Conservation (phyloP, 2,113 vertebrate species). For the Dryoscopus gambensis region DNA sequence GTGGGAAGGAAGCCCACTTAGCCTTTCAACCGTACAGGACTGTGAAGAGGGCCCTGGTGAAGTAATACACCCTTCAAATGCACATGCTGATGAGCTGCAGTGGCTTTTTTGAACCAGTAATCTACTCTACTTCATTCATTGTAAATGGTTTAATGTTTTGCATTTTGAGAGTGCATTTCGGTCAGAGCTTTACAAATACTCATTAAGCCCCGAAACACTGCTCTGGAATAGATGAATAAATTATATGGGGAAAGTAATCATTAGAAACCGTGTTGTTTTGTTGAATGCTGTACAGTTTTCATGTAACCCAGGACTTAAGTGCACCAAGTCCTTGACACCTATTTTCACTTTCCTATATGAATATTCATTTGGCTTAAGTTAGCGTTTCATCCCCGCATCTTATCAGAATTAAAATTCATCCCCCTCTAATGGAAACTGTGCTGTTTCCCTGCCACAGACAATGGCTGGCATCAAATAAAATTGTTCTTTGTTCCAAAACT, state of each 20-base stretch:
- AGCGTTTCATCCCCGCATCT: background rate
- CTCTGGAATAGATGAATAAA: slow-evolving; percentile 61
- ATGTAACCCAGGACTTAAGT: slow-evolving; percentile 29
- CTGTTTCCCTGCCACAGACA: background rate
- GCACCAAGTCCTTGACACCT: slow-evolving; percentile 59
- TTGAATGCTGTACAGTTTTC: slow-evolving; percentile 29
- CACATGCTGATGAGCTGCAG: slow-evolving; percentile 30
- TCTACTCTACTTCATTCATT: slow-evolving; percentile 26
- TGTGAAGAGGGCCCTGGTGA: background rate
- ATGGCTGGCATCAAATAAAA: slow-evolving; percentile 2
- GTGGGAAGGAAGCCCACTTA: background rate
- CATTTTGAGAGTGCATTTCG: slow-evolving; percentile 41
- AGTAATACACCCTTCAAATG: background rate
- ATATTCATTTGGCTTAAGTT: slow-evolving; percentile 48
- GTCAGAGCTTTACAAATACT: slow-evolving; percentile 52
- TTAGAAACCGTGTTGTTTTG: slow-evolving; percentile 50
- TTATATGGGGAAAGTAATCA: slow-evolving; percentile 43
- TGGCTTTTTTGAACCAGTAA: slow-evolving; percentile 31
- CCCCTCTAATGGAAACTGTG: background rate
- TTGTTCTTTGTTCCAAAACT: slow-evolving; percentile 35
- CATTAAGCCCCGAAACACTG: slow-evolving; percentile 25
- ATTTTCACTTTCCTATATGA: slow-evolving; percentile 49
- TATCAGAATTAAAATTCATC: slow-evolving; percentile 18
- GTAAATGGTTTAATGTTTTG: slow-evolving; percentile 36
- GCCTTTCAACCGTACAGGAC: background rate